Percentiles rank a stretch among this genome's conserved stretches.
Conservation (phyloP, 1,140 invertebrate genomes). For the Megalopta genalis region DNA sequence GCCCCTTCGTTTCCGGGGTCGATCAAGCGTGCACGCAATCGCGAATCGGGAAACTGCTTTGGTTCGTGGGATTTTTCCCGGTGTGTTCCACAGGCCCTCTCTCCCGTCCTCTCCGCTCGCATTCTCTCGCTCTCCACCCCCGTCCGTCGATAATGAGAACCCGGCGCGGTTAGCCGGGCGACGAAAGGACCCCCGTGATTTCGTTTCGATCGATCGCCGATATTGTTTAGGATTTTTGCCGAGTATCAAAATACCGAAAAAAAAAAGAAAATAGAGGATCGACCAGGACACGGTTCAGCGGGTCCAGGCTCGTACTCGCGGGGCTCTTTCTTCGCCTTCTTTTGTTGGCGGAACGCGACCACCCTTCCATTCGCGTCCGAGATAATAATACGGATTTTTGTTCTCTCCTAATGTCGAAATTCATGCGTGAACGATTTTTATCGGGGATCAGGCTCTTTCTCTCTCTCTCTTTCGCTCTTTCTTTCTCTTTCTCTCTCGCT, state of each 20-base stretch:
- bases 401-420: constrained; percentile 16
- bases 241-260: background rate
- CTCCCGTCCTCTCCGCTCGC: background rate
- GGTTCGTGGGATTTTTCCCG: constrained; percentile 18
- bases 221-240: constrained; percentile 1
- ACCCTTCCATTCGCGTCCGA: background rate
- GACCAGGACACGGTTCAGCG: background rate
- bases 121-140: background rate
- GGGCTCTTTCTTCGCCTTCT: too few species aligned
- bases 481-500: too few species aligned
- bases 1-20: constrained; percentile 48
- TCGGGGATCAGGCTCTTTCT: background rate
- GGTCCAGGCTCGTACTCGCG: background rate
- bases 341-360: background rate
- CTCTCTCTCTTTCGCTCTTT: too few species aligned
- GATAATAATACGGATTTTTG: background rate
- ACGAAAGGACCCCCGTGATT: constrained; percentile 9
- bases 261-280: background rate
- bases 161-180: background rate
- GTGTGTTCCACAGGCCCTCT: background rate
- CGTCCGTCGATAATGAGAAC: constrained; percentile 25
- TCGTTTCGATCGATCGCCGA: constrained; percentile 3
- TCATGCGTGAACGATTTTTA: constrained; percentile 40
- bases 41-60: constrained; percentile 24
- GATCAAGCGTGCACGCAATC: constrained; percentile 49